Conservation (phyloP, 2,888 invertebrate genomes). For the Scaptomyza cyrtandrae region DNA sequence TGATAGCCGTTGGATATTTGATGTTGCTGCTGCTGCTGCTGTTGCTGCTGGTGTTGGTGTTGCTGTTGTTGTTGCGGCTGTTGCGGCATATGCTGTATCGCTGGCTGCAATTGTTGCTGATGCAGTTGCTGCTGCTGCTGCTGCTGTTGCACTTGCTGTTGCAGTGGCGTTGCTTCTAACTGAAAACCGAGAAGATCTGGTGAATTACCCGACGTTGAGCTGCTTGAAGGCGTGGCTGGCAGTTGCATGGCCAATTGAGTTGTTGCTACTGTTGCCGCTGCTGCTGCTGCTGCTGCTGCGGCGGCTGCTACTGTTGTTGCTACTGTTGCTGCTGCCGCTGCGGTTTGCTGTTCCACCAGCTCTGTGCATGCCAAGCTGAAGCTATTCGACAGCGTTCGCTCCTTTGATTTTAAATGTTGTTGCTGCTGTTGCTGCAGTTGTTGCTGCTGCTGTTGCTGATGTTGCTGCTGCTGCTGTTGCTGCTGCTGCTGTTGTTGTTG, state of each 20-base stretch:
- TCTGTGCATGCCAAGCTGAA: slow-evolving; percentile 57
- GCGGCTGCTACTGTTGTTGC: slow-evolving; percentile 19
- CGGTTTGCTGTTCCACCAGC: slow-evolving; percentile 52
- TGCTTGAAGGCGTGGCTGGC: slow-evolving; percentile 74
- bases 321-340: slow-evolving; percentile 29
- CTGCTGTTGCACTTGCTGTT: slow-evolving; percentile 43
- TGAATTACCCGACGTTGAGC: slow-evolving; percentile 81
- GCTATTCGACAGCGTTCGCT: slow-evolving; percentile 38
- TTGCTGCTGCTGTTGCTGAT: slow-evolving; percentile 43
- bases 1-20: slow-evolving; percentile 48
- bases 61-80: slow-evolving; percentile 49
- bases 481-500: slow-evolving; percentile 69
- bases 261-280: slow-evolving; percentile 30
- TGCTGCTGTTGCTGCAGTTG: slow-evolving; percentile 58
- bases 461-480: slow-evolving; percentile 62
- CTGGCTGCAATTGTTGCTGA: slow-evolving; percentile 36
- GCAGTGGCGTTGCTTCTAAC: slow-evolving; percentile 50
- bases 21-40: slow-evolving; percentile 45
- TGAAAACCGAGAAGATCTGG: slow-evolving; percentile 81
- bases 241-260: slow-evolving; percentile 58
- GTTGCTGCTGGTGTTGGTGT: slow-evolving; percentile 32
- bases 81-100: slow-evolving; percentile 39
- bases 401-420: slow-evolving; percentile 50
- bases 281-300: slow-evolving; percentile 24
- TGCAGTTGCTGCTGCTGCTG: slow-evolving; percentile 50